Base-by-base conservation (phyloP, 64 coral and sea anemone genomes). In the Pocillopora verrucosa region DNA sequence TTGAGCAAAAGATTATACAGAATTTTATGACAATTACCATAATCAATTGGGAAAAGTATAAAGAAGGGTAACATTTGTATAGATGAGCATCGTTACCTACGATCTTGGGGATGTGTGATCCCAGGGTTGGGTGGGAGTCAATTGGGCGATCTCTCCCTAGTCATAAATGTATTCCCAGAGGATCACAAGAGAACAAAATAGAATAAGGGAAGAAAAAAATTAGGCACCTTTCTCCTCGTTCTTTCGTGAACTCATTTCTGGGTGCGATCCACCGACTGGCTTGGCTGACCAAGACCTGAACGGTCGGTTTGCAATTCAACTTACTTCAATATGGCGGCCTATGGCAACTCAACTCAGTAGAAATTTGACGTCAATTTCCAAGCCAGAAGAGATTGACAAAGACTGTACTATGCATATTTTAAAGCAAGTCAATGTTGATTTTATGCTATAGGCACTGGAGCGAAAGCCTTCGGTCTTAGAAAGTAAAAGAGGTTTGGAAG, bases 291-390 rank as follows among this genome's bases (percentile, higher is more conserved):
- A 85, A 22, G 56, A 58, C 38, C 36, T 85, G 15, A 26, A 72
- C 82, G 0, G 65, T 56, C 65, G 82, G 36, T 56, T 72, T 0
- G 35, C 79, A 81, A 36, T 34, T 65, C 65, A 72, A 56, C 56
- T 9, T 56, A 22, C n/a, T 70, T 72, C 82, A 85, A 85, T 25
- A 85, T 85, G 82, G 82, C 82, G 17, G 65, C 58, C 78, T 65
- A n/a, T 57, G 20, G 17, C 11, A 56, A 67, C 65, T 13, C 22
- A 0, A 56, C 20, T 45, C 65, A 72, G n/a, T 15, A 51, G 2
- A 34, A 36, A 17, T 62, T 81, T 72, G 82, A 85, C 82, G 82
- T 85, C 82, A 85, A 72, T 12, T 85, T 85, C 22, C 79, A 70
- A 20, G 79, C 41, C 34, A 20, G 75, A 77, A 56, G 20, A 77